Evolutionary conservation across 2,113 vertebrate genomes (phyloP).

Genomic region (Hemichromis elongatus): DNA sequence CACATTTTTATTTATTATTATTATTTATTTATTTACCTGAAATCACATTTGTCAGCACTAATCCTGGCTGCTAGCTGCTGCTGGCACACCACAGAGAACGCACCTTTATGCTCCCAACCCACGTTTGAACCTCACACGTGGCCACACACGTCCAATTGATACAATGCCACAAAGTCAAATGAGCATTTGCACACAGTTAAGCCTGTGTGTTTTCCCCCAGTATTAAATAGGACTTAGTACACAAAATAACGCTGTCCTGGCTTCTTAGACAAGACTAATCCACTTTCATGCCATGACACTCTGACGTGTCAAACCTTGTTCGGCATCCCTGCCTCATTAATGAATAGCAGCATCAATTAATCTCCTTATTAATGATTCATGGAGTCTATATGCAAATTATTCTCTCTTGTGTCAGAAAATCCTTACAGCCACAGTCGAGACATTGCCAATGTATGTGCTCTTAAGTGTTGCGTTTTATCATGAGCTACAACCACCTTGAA

Average conservation of each 20-base stretch:
- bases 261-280: constrained; percentile 70
- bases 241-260: constrained; percentile 54
- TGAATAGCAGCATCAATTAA: constrained; percentile 70
- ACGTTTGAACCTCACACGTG: neutral
- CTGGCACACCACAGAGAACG: neutral
- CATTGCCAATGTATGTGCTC: neutral
- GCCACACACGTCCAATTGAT: neutral
- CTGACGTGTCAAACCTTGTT: constrained; percentile 59
- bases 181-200: constrained; percentile 14
- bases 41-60: neutral
- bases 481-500: neutral
- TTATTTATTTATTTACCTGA: too few relatives aligned
- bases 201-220: constrained; percentile 33
- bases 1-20: too few relatives aligned
- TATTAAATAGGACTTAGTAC: constrained; percentile 50
- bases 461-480: neutral
- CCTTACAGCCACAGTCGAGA: neutral
- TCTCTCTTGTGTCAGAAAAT: constrained; percentile 1
- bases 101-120: neutral
- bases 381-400: constrained; percentile 34
- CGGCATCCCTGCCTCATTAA: constrained; percentile 57
- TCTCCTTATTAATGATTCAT: constrained; percentile 66
- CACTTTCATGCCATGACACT: constrained; percentile 67
- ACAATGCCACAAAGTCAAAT: neutral
- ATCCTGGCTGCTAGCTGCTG: neutral